Evolutionary conservation across 1,140 invertebrate species (phyloP).

Genomic region (Pissodes strobi): DNA sequence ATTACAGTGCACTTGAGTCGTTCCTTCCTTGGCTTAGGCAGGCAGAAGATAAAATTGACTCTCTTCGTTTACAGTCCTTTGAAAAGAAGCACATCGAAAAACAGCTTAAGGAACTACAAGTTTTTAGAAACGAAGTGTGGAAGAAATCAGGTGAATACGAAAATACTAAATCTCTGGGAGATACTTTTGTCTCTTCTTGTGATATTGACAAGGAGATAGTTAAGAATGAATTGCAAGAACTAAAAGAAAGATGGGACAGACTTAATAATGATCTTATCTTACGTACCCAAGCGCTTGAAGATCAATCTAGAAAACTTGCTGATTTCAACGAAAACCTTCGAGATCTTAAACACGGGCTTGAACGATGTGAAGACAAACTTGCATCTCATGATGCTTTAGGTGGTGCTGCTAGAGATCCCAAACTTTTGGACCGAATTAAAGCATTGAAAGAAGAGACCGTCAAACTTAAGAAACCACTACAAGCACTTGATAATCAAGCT

Average conservation of each 20-base stretch:
- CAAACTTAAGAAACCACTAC: constrained; percentile 76
- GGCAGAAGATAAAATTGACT: constrained; percentile 82
- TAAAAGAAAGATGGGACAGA: constrained; percentile 88
- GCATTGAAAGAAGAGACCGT: constrained; percentile 74
- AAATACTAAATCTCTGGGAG: constrained; percentile 80
- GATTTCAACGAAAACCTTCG: constrained; percentile 86
- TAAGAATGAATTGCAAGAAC: constrained; percentile 75
- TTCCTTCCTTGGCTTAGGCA: constrained; percentile 88
- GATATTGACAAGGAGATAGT: constrained; percentile 91
- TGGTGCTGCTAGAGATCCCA: constrained; percentile 78
- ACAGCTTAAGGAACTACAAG: constrained; percentile 86
- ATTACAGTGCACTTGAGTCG: constrained; percentile 78
- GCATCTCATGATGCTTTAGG: constrained; percentile 80
- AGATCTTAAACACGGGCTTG: constrained; percentile 78
- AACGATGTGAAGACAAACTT: constrained; percentile 85
- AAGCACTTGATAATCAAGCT: constrained; percentile 65
- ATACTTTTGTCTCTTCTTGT: constrained; percentile 82
- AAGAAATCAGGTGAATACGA: constrained; percentile 90
- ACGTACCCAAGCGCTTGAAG: constrained; percentile 80
- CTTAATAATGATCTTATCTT: constrained; percentile 76
- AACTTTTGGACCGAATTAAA: constrained; percentile 81
- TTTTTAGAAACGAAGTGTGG: constrained; percentile 90
- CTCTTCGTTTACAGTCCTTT: constrained; percentile 78
- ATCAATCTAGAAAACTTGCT: constrained; percentile 76
- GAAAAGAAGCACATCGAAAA: constrained; percentile 86